A percentile compares a stretch with the other conserved stretches of the same genome.
Conservation (phyloP, 30 jellyfish, hydroid and myxozoan genomes). For the Rhopilema esculentum region DNA sequence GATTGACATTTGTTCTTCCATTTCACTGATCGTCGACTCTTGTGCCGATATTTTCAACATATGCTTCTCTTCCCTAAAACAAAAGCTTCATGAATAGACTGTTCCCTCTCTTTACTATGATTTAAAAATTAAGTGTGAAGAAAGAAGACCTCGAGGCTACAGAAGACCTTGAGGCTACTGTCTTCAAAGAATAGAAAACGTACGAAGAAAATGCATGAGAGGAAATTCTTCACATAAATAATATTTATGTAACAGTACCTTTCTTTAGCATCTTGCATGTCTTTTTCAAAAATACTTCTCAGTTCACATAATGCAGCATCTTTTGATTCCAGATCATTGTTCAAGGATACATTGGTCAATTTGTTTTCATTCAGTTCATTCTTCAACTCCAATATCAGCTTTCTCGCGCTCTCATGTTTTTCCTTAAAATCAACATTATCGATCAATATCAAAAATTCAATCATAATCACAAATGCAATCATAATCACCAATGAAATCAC, state of each 20-base stretch:
- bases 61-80: constrained; percentile 25
- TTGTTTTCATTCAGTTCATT: constrained; percentile 31
- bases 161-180: background rate
- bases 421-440: constrained; percentile 6
- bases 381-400: constrained; percentile 25
- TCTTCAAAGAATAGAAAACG: too few relatives aligned
- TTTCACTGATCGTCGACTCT: background rate
- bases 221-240: too few relatives aligned
- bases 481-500: too few relatives aligned
- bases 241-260: constrained; percentile 19
- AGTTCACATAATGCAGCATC: constrained; percentile 1
- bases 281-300: background rate
- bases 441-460: background rate
- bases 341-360: background rate
- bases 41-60: background rate
- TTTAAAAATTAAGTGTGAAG: too few relatives aligned
- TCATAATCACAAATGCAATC: too few relatives aligned
- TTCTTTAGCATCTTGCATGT: constrained; percentile 14
- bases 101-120: background rate
- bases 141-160: background rate
- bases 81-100: background rate
- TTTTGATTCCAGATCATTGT: constrained; percentile 15
- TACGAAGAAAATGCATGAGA: too few relatives aligned
- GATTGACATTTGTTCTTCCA: background rate
- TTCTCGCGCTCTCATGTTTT: constrained; percentile 32